Base-by-base conservation (phyloP, 2,888 invertebrate genomes). In the Theodoxus fluviatilis region DNA sequence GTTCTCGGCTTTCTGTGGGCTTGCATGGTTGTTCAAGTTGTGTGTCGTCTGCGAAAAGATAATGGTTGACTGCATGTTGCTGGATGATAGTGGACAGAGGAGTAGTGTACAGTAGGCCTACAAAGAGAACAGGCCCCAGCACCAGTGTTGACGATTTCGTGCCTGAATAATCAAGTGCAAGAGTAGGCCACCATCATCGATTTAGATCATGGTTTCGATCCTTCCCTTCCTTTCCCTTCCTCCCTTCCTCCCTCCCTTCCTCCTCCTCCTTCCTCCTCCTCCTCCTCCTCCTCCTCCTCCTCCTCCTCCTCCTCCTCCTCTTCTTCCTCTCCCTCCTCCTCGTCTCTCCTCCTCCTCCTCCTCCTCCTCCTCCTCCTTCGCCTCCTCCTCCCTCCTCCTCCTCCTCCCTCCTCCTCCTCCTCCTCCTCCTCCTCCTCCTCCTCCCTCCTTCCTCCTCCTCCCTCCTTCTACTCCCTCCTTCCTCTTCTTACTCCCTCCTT, bases 401-500 rank as follows among this genome's bases (percentile, higher is more conserved):
- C 33, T 37, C 22, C 37, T n/a, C 25, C 25, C 35, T n/a, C 7
- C 37, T 37, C 3, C n/a, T n/a, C n/a, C n/a, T n/a, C n/a, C n/a
- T n/a, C n/a, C n/a, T 64, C 40, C 15, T 22, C n/a, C 28, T 64
- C 64, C 25, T n/a, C 22, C 40, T 64, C 64, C 6, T n/a, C 22
- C 40, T 64, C 28, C 37, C 28, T 40, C 40, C 25, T 22, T 38
- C 12, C 25, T 25, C 28, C 7, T 37, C 12, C 28, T 40, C 3
- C 6, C 65, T 18, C 15, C 6, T 64, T 25, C 38, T 7, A 22
- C 28, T 64, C 25, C 38, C 12, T 64, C 12, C 31, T 33, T 38
- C 18, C 52, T 40, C 31, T 65, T 35, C 65, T 2, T 52, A 6
- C 35, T 28, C 40, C 55, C 1, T 64, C 25, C 55, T 35, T 40